phyloP scores from a whole-genome alignment of 2,888 invertebrate species.

The Bombyx huttoni region DNA sequence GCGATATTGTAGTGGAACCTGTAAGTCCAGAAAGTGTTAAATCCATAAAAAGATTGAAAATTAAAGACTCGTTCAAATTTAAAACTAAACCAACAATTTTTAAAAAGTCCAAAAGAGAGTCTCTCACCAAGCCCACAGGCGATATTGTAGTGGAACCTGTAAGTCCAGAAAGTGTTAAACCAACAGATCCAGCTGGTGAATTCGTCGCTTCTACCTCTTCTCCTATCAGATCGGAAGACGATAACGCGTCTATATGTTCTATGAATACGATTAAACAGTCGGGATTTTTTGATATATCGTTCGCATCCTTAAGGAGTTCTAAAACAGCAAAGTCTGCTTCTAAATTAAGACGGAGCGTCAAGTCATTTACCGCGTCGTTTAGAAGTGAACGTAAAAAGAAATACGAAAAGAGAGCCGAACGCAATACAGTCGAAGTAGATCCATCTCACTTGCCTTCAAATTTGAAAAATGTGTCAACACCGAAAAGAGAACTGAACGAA shows the following conservation, averaged over 20 bases:
- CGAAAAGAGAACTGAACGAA: constrained; percentile 42
- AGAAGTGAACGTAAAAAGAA: constrained; percentile 66
- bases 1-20: constrained; percentile 55
- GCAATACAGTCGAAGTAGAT: constrained; percentile 55
- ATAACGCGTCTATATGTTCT: constrained; percentile 58
- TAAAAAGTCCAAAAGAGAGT: constrained; percentile 57
- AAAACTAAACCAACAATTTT: constrained; percentile 65
- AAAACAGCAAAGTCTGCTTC: constrained; percentile 64
- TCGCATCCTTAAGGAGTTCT: constrained; percentile 53
- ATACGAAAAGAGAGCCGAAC: constrained; percentile 54
- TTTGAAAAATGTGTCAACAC: constrained; percentile 47
- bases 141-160: constrained; percentile 57
- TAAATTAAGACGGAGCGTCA: constrained; percentile 59
- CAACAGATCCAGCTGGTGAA: constrained; percentile 58
- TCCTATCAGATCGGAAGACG: constrained; percentile 53
- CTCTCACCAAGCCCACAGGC: constrained; percentile 46
- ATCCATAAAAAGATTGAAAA: constrained; percentile 64
- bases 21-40: constrained; percentile 65
- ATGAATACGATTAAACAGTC: constrained; percentile 65
- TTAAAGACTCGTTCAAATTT: constrained; percentile 67
- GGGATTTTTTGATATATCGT: constrained; percentile 64
- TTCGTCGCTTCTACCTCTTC: constrained; percentile 60
- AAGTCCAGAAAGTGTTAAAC: constrained; percentile 52
- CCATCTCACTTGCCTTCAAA: constrained; percentile 43
- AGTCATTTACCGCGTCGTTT: constrained; percentile 67